A percentile compares a stretch with the other conserved stretches of the same genome.
phyloP scores from a whole-genome alignment of 1,140 invertebrate genomes.

The Ceratina australensis region DNA sequence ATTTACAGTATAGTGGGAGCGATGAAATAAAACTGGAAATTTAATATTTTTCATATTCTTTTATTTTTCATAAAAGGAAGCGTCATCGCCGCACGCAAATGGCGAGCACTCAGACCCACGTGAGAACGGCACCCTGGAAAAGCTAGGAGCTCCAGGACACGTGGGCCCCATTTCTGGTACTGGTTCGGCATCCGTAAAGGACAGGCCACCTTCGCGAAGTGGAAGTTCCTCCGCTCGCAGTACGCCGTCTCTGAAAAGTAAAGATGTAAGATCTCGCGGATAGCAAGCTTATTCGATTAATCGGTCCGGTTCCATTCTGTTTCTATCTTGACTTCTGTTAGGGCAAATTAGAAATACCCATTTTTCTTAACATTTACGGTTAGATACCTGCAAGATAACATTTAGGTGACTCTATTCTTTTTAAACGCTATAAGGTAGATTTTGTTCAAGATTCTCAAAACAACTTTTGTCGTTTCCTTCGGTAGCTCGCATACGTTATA shows the following conservation, averaged over 20 bases:
- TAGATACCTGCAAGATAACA: no score
- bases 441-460: no score
- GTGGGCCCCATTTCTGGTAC: slow-evolving; percentile 78
- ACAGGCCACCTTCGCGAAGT: slow-evolving; percentile 91
- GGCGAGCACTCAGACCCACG: slow-evolving; percentile 79
- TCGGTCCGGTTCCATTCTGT: slow-evolving; percentile 52
- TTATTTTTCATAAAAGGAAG: slow-evolving; percentile 80
- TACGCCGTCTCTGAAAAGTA: slow-evolving; percentile 94
- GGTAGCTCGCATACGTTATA: no score
- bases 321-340: neutral
- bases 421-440: neutral
- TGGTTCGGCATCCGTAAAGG: slow-evolving; percentile 81
- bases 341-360: no score
- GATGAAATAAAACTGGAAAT: neutral
- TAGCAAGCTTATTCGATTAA: slow-evolving; percentile 73
- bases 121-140: slow-evolving; percentile 79
- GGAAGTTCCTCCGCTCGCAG: slow-evolving; percentile 94
- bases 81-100: slow-evolving; percentile 85
- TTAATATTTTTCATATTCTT: neutral
- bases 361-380: no score
- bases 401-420: neutral
- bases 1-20: no score
- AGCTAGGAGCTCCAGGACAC: slow-evolving; percentile 78
- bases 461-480: no score
- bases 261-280: slow-evolving; percentile 88